Conservation (phyloP, 2,797 vertebrate species). For the Paguma larvata region DNA sequence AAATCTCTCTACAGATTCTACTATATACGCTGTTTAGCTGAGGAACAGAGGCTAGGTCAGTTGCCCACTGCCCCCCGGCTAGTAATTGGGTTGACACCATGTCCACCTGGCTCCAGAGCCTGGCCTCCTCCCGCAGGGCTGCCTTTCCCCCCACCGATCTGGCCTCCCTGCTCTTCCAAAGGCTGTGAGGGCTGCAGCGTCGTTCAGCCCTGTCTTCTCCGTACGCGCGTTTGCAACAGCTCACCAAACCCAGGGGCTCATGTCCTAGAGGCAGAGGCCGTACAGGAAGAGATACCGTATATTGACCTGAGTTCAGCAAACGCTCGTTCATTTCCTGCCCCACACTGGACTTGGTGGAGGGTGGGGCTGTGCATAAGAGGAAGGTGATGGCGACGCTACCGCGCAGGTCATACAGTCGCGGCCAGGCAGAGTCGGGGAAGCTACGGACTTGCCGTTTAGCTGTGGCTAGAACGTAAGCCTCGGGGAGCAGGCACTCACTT, state of each 20-base stretch:
- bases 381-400: accelerated
- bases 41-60: background rate
- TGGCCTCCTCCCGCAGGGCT: background rate
- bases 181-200: background rate
- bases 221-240: background rate
- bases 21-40: background rate
- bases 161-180: background rate
- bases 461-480: background rate
- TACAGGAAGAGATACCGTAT: background rate
- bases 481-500: background rate
- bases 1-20: background rate
- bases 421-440: background rate
- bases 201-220: background rate
- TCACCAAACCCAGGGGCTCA: background rate
- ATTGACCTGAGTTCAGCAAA: background rate
- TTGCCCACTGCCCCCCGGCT: background rate
- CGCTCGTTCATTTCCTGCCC: background rate
- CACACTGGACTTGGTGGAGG: background rate
- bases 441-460: background rate
- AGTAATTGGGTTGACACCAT: background rate
- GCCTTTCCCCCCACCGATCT: background rate
- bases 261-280: background rate
- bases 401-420: background rate
- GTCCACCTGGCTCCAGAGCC: background rate
- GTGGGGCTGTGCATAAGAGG: background rate